These are phyloP conservation scores for Lasioglossum morio DNA, from an alignment of 2,888 invertebrate species.

Conservation along the genomic window DNA sequence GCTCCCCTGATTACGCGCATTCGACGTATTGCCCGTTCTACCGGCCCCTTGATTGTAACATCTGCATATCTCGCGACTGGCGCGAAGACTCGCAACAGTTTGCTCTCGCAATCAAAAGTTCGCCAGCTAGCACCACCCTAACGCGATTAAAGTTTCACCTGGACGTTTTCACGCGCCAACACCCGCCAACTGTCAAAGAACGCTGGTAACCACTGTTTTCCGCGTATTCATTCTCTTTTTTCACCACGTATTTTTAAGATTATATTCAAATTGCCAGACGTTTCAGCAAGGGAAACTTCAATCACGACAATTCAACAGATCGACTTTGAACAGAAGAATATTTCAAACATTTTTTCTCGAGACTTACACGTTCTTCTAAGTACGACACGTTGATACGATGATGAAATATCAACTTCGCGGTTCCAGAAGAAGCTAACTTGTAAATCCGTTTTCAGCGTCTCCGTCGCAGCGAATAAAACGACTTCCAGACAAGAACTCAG, in stretches of 20 bases:
- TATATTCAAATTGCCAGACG: neutral
- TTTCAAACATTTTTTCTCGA: neutral
- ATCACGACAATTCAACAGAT: neutral
- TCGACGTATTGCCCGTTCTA: conserved; percentile 53
- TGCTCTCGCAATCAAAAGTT: conserved; percentile 50
- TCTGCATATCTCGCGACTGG: conserved; percentile 51
- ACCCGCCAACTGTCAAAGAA: neutral
- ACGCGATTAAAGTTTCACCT: conserved; percentile 44
- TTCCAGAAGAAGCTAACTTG: neutral
- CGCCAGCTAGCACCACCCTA: neutral
- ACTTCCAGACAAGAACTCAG: neutral
- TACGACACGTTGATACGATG: neutral
- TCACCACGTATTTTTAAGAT: too few species aligned
- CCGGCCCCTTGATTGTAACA: conserved; percentile 57
- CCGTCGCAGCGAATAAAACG: neutral
- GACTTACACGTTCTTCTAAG: neutral
- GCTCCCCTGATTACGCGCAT: conserved; percentile 50
- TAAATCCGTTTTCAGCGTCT: neutral
- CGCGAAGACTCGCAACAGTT: conserved; percentile 40
- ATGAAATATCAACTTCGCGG: neutral
- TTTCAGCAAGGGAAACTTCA: neutral
- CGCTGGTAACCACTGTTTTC: neutral
- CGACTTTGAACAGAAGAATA: neutral
- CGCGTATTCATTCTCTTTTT: neutral
- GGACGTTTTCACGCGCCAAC: conserved; percentile 16